phyloP scores from a whole-genome alignment of 35 echinoderm and acorn worm genomes.

The Ophiothrix spiculata region DNA sequence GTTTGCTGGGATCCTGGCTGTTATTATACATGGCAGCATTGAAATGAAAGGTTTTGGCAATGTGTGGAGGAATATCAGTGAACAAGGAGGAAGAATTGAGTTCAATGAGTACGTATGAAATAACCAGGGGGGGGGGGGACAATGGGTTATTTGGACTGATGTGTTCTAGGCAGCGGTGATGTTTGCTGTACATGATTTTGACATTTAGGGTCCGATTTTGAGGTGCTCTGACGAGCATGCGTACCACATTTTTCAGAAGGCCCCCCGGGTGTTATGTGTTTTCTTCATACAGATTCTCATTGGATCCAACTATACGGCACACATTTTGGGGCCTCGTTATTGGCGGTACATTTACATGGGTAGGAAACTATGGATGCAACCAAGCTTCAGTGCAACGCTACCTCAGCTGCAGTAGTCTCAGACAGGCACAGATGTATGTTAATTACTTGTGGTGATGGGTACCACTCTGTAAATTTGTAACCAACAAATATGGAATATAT shows the following conservation, averaged over 20 bases:
- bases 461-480: no score
- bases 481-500: no score
- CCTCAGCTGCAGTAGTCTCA: constrained; percentile 63
- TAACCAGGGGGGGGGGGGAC: not conserved
- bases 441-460: no score
- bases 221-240: no score
- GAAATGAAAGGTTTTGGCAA: constrained; percentile 49
- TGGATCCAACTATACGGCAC: constrained; percentile 61
- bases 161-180: no score
- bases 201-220: no score
- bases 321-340: constrained; percentile 62
- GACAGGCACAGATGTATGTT: constrained; percentile 49
- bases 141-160: constrained; percentile 6
- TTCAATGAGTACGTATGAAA: constrained; percentile 57
- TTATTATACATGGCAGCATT: constrained; percentile 68
- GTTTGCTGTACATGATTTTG: no score
- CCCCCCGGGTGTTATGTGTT: no score
- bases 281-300: constrained; percentile 34
- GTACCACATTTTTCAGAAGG: no score
- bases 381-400: constrained; percentile 76
- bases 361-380: constrained; percentile 68
- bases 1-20: constrained; percentile 54
- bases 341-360: constrained; percentile 64
- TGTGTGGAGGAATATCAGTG: constrained; percentile 63
- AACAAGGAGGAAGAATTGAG: constrained; percentile 45